Percentiles rank a stretch among this genome's conserved stretches.
These are phyloP conservation scores for Gymnocypris eckloni DNA, from an alignment of 2,797 vertebrate genomes.

Conservation along the genomic window DNA sequence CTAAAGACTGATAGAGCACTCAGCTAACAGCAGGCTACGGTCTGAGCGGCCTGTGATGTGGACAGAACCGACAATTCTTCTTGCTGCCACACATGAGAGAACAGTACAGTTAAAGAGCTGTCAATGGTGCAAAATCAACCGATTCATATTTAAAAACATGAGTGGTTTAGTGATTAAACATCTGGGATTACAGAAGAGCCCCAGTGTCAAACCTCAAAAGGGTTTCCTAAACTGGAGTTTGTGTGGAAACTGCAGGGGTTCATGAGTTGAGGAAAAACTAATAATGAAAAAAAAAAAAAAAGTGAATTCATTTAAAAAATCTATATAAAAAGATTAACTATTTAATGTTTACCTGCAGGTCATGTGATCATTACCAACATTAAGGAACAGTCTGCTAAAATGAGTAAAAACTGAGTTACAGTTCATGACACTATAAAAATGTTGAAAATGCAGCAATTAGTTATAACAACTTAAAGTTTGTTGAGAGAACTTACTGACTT, in stretches of 20 bases:
- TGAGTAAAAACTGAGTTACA: background rate
- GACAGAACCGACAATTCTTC: background rate
- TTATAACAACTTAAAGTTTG: no score
- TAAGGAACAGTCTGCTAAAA: background rate
- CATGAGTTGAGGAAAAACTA: background rate
- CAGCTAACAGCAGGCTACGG: background rate
- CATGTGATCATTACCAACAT: background rate
- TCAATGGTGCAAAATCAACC: background rate
- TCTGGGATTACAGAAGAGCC: background rate
- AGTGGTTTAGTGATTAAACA: background rate
- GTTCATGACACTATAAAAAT: background rate
- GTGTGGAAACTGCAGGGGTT: background rate
- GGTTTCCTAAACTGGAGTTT: background rate
- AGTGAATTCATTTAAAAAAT: background rate
- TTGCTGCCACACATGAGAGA: background rate
- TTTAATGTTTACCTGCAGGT: background rate
- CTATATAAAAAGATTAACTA: background rate
- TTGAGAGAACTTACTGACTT: no score
- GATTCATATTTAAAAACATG: background rate
- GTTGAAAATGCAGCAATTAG: no score
- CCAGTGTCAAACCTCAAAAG: background rate
- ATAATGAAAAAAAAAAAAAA: background rate
- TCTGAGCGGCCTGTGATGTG: background rate
- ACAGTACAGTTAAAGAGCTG: background rate
- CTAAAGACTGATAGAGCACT: conserved; percentile 2